Conservation (phyloP, 2,113 vertebrate genomes). For the Gnathonemus echidnorhynchus region DNA sequence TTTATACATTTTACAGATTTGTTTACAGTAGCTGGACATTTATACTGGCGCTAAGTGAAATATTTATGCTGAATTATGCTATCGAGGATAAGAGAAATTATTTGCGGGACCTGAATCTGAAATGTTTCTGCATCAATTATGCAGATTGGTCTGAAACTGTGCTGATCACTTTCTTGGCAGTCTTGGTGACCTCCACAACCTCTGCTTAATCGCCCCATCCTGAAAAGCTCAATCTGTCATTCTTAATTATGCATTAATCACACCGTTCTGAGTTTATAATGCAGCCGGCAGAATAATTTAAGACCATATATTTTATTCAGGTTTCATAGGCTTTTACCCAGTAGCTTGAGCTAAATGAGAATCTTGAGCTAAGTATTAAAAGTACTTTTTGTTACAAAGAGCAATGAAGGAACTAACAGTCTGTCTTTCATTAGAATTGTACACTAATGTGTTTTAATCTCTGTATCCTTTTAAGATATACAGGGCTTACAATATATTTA, state of each 20-base stretch:
- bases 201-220: not conserved
- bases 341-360: not conserved
- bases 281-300: not conserved
- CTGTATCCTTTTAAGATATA: not conserved
- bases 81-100: not conserved
- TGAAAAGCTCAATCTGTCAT: not conserved
- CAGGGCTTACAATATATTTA: not conserved
- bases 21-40: not conserved
- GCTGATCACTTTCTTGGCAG: not conserved
- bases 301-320: constrained; percentile 1
- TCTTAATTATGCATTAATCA: not conserved
- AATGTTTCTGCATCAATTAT: constrained; percentile 4
- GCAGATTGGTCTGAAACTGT: not conserved
- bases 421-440: not conserved
- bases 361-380: not conserved
- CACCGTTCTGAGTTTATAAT: not conserved
- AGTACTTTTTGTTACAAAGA: constrained; percentile 4
- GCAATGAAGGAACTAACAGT: not conserved
- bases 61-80: not conserved
- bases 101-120: not conserved
- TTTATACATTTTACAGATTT: not conserved
- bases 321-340: not conserved
- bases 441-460: constrained; percentile 6
- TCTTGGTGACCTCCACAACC: not conserved
- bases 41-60: not conserved